A percentile compares a stretch with the other conserved stretches of the same genome.
Evolutionary conservation across 2,888 invertebrate genomes (phyloP).

Genomic region (Eupithecia insigniata): DNA sequence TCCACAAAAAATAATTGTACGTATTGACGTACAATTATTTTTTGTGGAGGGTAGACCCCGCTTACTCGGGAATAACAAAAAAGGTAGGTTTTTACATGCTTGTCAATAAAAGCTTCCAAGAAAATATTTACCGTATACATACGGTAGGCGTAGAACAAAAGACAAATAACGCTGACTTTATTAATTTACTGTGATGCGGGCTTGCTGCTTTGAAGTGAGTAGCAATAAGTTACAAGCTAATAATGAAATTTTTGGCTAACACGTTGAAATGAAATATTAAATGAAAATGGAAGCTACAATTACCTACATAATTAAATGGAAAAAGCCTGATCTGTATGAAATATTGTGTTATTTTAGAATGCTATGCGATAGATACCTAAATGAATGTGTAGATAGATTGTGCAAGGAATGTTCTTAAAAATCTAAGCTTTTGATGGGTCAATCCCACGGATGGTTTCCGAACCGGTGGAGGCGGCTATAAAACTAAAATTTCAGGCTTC

Average conservation of each 20-base stretch:
- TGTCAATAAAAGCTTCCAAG: not conserved
- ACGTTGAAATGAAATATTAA: not conserved
- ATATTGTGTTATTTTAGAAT: too few relatives aligned
- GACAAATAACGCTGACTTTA: not conserved
- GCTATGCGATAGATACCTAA: too few relatives aligned
- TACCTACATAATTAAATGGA: not conserved
- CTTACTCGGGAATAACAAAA: too few relatives aligned
- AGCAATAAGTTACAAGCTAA: not conserved
- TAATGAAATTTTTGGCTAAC: not conserved
- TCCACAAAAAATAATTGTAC: too few relatives aligned
- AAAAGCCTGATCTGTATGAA: not conserved
- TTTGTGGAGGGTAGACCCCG: not conserved
- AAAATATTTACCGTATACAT: not conserved
- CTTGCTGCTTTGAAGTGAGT: not conserved
- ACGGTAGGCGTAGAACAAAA: not conserved
- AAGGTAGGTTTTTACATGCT: not conserved
- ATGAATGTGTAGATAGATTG: not conserved
- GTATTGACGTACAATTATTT: too few relatives aligned
- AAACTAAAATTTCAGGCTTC: not conserved
- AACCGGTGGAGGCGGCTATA: not conserved
- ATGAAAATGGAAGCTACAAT: not conserved
- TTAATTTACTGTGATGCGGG: not conserved
- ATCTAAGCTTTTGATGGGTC: too few relatives aligned
- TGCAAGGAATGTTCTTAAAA: too few relatives aligned
- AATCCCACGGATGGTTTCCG: not conserved